Evolutionary conservation across 2,113 vertebrate genomes (phyloP).

Genomic region (Emydocephalus ijimae): DNA sequence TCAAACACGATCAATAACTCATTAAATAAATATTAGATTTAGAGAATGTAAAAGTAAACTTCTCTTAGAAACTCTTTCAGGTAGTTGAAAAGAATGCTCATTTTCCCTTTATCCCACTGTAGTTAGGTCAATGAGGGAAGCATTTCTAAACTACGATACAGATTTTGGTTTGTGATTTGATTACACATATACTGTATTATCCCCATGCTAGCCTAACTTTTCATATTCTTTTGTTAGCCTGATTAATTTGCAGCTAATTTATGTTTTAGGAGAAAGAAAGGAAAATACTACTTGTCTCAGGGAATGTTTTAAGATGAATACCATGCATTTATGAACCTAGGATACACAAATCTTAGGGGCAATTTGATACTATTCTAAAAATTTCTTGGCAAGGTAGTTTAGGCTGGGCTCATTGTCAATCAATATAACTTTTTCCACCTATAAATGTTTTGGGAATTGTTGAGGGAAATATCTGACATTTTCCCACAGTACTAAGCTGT

Average conservation of each 20-base stretch:
- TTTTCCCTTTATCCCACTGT: not conserved
- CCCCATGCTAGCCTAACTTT: not conserved
- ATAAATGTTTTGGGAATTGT: not conserved
- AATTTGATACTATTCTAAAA: not conserved
- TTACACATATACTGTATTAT: not conserved
- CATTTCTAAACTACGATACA: not conserved
- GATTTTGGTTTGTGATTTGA: not conserved
- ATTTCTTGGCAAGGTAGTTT: not conserved
- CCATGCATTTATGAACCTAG: not conserved
- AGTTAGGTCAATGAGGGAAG: not conserved
- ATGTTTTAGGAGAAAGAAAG: not conserved
- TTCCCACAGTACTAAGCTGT: not conserved
- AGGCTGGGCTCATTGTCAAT: not conserved
- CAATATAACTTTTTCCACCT: not conserved
- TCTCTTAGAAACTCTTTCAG: not conserved
- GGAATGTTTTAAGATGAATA: not conserved
- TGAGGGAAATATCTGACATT: not conserved
- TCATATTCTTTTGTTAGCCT: not conserved
- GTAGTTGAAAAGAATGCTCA: not conserved
- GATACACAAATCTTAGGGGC: not conserved
- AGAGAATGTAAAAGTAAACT: not conserved
- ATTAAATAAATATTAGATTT: not conserved
- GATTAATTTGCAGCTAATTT: not conserved
- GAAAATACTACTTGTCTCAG: not conserved
- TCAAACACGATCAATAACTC: not conserved